Percentiles rank a stretch among this genome's conserved stretches.
These are phyloP conservation scores for Cephus sareptanus DNA, from an alignment of 2,888 invertebrate genomes.

Conservation along the genomic window DNA sequence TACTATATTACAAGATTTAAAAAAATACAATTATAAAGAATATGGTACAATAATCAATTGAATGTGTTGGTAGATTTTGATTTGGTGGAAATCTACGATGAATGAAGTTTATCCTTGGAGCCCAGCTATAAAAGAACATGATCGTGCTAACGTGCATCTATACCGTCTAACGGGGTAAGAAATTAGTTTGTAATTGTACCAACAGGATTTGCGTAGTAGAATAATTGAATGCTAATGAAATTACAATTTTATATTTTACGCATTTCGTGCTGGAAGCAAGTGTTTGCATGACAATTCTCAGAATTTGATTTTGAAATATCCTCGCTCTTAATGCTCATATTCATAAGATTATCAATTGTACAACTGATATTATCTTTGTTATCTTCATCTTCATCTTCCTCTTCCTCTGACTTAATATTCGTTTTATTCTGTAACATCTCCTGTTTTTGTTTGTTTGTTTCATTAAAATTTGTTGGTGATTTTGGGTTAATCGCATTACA, in stretches of 20 bases:
- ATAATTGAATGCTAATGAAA: neutral
- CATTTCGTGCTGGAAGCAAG: conserved; percentile 15
- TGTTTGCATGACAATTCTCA: neutral
- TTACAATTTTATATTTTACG: conserved; percentile 14
- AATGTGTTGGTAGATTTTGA: conserved; percentile 64
- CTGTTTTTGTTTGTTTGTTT: no score
- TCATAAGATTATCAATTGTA: no score
- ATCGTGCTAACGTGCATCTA: conserved; percentile 89
- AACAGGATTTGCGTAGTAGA: neutral
- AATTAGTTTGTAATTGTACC: neutral
- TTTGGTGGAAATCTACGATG: conserved; percentile 87
- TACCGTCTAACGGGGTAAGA: conserved; percentile 78
- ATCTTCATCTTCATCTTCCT: no score
- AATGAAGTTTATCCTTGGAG: conserved; percentile 95
- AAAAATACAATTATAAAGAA: neutral
- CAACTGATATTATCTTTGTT: no score
- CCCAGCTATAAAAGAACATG: conserved; percentile 84
- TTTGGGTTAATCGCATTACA: conserved; percentile 13
- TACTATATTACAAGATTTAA: neutral
- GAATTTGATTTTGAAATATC: no score
- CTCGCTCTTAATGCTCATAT: no score
- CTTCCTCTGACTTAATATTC: no score
- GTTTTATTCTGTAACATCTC: no score
- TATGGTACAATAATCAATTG: neutral
- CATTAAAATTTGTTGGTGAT: no score